Percentiles rank a stretch among this genome's conserved stretches.
These are phyloP conservation scores for Habroteleia sp. DNA, from an alignment of 2,888 invertebrate genomes.

Conservation along the genomic window DNA sequence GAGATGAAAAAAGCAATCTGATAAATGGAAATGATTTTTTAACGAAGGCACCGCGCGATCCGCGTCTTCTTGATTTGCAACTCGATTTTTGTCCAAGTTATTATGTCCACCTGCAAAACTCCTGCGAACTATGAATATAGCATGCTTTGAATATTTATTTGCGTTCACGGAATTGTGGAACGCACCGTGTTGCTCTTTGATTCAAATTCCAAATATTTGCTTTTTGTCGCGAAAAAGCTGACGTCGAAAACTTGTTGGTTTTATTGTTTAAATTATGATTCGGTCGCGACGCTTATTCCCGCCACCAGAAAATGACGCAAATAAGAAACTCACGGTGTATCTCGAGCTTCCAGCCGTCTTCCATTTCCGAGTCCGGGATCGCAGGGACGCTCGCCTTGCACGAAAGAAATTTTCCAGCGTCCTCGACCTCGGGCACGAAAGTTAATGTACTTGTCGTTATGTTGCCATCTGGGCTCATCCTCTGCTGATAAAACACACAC, in stretches of 20 bases:
- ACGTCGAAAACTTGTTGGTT: constrained; percentile 43
- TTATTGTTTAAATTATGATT: constrained; percentile 55
- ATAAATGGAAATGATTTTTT: constrained; percentile 47
- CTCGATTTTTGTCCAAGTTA: constrained; percentile 12
- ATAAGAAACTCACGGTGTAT: constrained; percentile 89
- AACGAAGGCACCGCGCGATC: constrained; percentile 1
- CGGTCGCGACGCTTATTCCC: constrained; percentile 40
- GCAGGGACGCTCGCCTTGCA: constrained; percentile 90
- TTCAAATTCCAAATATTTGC: constrained; percentile 55
- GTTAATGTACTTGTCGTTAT: constrained; percentile 89
- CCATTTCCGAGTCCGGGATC: constrained; percentile 88
- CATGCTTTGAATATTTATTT: constrained; percentile 27
- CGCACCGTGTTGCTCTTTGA: constrained; percentile 28
- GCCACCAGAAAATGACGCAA: constrained; percentile 35
- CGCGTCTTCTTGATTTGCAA: constrained; percentile 14
- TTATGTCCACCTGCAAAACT: constrained; percentile 16
- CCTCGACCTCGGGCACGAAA: constrained; percentile 89
- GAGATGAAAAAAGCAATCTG: constrained; percentile 37
- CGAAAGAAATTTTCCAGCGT: constrained; percentile 88
- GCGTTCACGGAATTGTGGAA: constrained; percentile 32
- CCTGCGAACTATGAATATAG: constrained; percentile 35
- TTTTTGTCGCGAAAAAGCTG: constrained; percentile 7
- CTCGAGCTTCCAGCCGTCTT: constrained; percentile 90
- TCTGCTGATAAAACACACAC: constrained; percentile 32
- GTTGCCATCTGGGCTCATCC: constrained; percentile 87